phyloP scores from a whole-genome alignment of 1,140 invertebrate species.

The Drosophila leontia region DNA sequence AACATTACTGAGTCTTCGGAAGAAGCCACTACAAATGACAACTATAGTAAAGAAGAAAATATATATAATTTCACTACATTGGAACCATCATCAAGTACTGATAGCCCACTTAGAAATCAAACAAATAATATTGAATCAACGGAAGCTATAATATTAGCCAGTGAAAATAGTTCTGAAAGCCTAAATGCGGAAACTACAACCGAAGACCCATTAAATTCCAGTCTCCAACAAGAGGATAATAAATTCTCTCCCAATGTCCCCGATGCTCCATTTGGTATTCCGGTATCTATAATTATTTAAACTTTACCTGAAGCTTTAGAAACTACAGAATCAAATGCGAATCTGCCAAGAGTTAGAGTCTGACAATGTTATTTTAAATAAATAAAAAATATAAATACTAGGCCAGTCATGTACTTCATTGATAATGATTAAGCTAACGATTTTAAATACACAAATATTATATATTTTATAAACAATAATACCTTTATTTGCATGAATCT shows the following conservation, averaged over 20 bases:
- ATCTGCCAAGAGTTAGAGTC: conserved; percentile 12
- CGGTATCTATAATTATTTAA: conserved; percentile 2
- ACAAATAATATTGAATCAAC: not conserved
- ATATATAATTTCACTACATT: not conserved
- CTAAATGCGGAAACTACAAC: not conserved
- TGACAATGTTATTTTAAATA: conserved; percentile 18
- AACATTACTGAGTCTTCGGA: not conserved
- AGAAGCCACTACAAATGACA: not conserved
- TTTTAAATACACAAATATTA: not conserved
- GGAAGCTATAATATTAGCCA: not conserved
- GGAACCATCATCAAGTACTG: not conserved
- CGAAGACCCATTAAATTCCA: not conserved
- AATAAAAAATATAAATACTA: not conserved
- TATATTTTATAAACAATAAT: not conserved
- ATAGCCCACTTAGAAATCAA: not conserved
- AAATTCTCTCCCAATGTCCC: not conserved
- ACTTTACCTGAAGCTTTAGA: not conserved
- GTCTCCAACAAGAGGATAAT: not conserved
- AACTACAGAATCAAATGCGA: conserved; percentile 11
- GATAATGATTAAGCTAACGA: not conserved
- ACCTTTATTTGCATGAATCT: not conserved
- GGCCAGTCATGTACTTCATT: not conserved
- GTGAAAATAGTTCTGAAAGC: not conserved
- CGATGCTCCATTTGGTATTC: not conserved
- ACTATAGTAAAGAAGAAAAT: not conserved